Evolutionary conservation across 1,140 invertebrate genomes (phyloP).

Genomic region (Diachasma alloeum): DNA sequence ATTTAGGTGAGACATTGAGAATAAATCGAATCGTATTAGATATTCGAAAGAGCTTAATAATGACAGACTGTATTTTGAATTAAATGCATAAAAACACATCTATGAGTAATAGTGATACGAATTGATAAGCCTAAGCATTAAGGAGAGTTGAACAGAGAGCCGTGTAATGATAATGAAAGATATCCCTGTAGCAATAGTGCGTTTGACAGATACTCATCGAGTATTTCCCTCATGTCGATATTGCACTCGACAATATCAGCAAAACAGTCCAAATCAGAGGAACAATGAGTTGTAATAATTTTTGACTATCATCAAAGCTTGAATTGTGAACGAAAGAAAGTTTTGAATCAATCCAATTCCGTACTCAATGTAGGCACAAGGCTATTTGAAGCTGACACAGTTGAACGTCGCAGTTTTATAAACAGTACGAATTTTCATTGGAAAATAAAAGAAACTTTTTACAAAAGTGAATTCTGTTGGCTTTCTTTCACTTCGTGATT

Average conservation of each 20-base stretch:
- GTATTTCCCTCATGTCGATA: not conserved
- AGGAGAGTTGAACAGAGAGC: not conserved
- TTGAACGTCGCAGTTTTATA: too few species aligned
- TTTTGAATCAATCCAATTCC: not conserved
- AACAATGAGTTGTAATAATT: too few species aligned
- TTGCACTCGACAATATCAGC: not conserved
- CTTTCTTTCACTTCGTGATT: not conserved
- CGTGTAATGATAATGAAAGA: not conserved
- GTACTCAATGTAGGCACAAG: too few species aligned
- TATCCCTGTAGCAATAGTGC: not conserved
- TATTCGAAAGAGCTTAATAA: conserved; percentile 8
- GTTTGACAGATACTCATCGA: not conserved
- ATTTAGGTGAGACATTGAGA: not conserved
- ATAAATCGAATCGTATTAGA: not conserved
- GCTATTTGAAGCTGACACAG: too few species aligned
- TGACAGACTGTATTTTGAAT: conserved; percentile 2
- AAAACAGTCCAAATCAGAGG: too few species aligned
- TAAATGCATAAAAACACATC: not conserved
- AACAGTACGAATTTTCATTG: not conserved
- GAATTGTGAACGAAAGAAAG: not conserved
- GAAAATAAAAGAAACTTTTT: not conserved
- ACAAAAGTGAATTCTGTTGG: not conserved
- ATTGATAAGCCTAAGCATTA: not conserved
- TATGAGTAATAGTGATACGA: not conserved
- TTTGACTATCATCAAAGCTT: not conserved